phyloP scores from a whole-genome alignment of 2,888 invertebrate genomes.

The Diarsia dahlii region DNA sequence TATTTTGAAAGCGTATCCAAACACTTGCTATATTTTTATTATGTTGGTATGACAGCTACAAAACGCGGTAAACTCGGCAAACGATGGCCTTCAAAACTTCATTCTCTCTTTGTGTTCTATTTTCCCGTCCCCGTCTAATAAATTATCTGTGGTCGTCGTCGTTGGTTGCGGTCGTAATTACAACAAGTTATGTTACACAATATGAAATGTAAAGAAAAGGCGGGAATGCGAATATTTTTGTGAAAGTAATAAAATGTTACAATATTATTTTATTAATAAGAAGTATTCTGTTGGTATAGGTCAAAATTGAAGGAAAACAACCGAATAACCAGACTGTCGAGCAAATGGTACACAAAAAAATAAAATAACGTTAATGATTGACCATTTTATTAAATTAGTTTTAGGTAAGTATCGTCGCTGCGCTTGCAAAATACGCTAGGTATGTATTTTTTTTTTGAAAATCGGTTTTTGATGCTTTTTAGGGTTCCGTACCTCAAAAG shows the following conservation, averaged over 20 bases:
- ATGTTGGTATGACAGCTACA: conserved; percentile 54
- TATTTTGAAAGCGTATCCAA: conserved; percentile 47
- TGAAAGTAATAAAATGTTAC: background rate
- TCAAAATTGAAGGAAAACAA: background rate
- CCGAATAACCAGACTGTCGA: background rate
- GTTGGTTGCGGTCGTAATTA: conserved; percentile 1
- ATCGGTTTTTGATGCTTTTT: too few species aligned
- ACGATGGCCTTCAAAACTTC: conserved; percentile 59
- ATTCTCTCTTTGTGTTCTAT: conserved; percentile 40
- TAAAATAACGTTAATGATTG: too few species aligned
- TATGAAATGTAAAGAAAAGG: conserved; percentile 6
- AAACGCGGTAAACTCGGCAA: conserved; percentile 71
- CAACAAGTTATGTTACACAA: background rate
- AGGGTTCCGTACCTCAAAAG: too few species aligned
- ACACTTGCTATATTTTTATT: background rate
- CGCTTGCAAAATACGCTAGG: too few species aligned
- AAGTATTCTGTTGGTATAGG: background rate
- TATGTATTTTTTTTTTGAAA: too few species aligned
- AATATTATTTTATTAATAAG: background rate
- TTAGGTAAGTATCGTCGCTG: too few species aligned
- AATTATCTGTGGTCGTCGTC: conserved; percentile 34
- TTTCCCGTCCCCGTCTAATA: conserved; percentile 38
- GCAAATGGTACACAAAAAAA: background rate
- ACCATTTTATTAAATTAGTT: too few species aligned
- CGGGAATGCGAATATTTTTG: conserved; percentile 7